Evolutionary conservation across 1,140 invertebrate genomes (phyloP).

Genomic region (Drosophila novamexicana): DNA sequence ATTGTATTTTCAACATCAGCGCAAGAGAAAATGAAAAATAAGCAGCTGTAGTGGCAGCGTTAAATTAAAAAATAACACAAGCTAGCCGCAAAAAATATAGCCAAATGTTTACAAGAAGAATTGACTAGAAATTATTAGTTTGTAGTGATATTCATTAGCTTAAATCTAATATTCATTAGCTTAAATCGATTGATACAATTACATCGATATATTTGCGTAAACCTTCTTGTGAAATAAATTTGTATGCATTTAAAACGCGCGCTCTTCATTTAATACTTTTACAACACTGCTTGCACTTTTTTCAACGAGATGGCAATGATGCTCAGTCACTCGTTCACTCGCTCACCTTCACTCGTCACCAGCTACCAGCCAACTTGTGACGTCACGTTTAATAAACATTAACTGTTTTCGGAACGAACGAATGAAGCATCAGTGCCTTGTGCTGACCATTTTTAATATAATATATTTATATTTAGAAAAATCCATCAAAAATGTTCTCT

Average conservation of each 20-base stretch:
- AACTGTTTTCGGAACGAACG: too few species aligned
- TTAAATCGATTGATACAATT: too few species aligned
- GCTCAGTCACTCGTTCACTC: background rate
- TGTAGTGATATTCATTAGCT: too few species aligned
- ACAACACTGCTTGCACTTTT: background rate
- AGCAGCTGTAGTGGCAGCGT: background rate
- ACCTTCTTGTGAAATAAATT: background rate
- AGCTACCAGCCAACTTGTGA: background rate
- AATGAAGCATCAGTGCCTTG: too few species aligned
- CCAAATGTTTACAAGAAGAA: background rate
- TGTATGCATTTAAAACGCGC: background rate
- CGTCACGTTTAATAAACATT: background rate
- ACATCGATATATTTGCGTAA: too few species aligned
- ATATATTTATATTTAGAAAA: too few species aligned
- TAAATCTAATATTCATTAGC: too few species aligned
- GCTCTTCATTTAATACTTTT: background rate
- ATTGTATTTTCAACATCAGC: conserved; percentile 21
- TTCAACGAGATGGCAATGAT: conserved; percentile 12
- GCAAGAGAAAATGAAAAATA: conserved; percentile 30
- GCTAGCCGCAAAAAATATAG: background rate
- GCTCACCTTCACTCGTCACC: background rate
- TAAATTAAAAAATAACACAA: conserved; percentile 48
- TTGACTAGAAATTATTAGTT: background rate
- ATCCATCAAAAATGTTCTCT: too few species aligned
- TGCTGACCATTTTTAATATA: too few species aligned